Conservation (phyloP, 2,797 vertebrate species). For the Mormyrops boulengeri region DNA sequence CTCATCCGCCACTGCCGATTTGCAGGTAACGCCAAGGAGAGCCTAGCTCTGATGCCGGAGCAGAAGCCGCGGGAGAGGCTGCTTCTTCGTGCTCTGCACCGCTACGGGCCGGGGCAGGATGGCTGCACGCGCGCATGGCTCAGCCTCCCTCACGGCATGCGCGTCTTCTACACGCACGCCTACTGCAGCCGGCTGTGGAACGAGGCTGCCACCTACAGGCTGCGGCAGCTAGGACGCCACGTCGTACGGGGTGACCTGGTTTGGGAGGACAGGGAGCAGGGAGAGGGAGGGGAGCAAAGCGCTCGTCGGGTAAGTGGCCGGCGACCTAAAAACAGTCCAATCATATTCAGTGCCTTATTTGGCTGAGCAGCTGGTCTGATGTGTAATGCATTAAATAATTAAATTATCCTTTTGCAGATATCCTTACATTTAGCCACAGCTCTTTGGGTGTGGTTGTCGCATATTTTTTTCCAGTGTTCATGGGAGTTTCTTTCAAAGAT, state of each 20-base stretch:
- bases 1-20: constrained; percentile 15
- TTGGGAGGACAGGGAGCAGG: constrained; percentile 43
- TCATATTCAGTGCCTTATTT: background rate
- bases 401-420: background rate
- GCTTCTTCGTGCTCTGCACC: constrained; percentile 80
- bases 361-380: background rate
- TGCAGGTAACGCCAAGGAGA: constrained; percentile 79
- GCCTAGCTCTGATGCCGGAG: constrained; percentile 74
- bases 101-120: constrained; percentile 73
- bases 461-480: background rate
- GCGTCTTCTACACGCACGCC: constrained; percentile 86
- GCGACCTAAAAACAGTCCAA: constrained; percentile 28
- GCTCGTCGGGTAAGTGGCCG: constrained; percentile 44
- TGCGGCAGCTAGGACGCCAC: constrained; percentile 64
- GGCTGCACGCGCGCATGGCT: constrained; percentile 82
- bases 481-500: background rate
- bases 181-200: constrained; percentile 96
- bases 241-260: constrained; percentile 82
- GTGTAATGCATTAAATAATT: background rate
- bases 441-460: background rate
- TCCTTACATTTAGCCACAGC: background rate
- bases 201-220: constrained; percentile 71
- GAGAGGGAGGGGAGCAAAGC: constrained; percentile 31
- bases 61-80: constrained; percentile 82
- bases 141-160: constrained; percentile 83